Conservation (phyloP, 37 sponge, comb jelly and placozoan genomes). For the Beroe forskalii region DNA sequence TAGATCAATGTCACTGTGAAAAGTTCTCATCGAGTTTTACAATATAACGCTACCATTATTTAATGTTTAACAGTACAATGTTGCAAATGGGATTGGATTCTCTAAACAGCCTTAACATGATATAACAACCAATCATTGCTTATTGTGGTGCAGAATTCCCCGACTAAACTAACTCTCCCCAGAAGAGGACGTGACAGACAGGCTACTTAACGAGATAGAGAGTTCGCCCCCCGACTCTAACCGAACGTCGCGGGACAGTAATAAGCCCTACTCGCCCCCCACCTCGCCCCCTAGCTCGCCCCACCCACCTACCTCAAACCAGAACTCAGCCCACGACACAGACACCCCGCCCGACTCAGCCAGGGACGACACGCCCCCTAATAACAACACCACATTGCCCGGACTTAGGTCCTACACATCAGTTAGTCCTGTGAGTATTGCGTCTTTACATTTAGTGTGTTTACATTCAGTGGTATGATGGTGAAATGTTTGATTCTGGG, state of each 20-base stretch:
- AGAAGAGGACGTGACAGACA: not conserved
- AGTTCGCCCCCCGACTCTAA: not conserved
- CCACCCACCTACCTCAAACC: not conserved
- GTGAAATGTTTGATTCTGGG: not conserved
- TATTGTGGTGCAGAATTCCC: no score
- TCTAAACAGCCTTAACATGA: no score
- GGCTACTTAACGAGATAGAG: not conserved
- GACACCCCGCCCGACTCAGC: not conserved
- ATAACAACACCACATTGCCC: not conserved
- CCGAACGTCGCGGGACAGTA: not conserved
- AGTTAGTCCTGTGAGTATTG: conserved; percentile 19
- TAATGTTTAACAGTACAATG: no score
- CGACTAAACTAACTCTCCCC: no score
- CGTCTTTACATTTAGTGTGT: not conserved
- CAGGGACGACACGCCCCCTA: not conserved
- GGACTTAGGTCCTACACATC: conserved; percentile 32
- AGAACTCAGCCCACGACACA: not conserved
- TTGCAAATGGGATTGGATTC: no score
- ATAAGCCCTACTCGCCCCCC: no score
- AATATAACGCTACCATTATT: no score
- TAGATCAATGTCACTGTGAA: no score
- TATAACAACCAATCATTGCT: no score
- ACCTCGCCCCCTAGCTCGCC: not conserved
- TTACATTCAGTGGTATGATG: not conserved
- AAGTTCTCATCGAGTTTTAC: no score